These are phyloP conservation scores for Leptinotarsa tumamoca DNA, from an alignment of 2,888 invertebrate genomes.

Conservation along the genomic window DNA sequence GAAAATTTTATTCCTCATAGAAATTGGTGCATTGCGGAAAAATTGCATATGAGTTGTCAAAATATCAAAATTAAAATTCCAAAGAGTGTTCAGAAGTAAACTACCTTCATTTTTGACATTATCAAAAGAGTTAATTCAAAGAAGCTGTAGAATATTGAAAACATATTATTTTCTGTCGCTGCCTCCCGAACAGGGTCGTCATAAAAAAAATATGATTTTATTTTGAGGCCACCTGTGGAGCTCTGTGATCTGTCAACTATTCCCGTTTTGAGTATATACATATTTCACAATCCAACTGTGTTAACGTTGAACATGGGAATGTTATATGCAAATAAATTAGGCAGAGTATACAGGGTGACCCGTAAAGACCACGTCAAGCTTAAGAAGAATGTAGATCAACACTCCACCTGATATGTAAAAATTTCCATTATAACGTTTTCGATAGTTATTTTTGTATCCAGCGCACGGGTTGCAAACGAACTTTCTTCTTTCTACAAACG, in stretches of 20 bases:
- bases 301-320: no score
- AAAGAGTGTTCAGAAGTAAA: neutral
- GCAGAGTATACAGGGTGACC: neutral
- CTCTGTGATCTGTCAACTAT: no score
- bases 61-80: neutral
- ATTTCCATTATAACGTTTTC: neutral
- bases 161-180: neutral
- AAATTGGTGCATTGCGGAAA: conserved; percentile 1
- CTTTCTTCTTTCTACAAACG: no score
- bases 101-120: neutral
- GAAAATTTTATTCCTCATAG: conserved; percentile 3
- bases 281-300: no score
- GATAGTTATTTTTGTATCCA: neutral
- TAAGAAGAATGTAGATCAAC: neutral
- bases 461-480: no score
- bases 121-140: neutral
- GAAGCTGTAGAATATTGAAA: conserved; percentile 1
- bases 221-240: no score
- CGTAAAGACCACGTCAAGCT: neutral
- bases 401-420: neutral
- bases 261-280: no score
- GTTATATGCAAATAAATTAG: no score
- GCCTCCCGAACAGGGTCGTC: neutral
- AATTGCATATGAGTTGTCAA: conserved; percentile 3
- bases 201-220: no score